phyloP scores from a whole-genome alignment of 2,797 vertebrate species.

The Nasua narica region DNA sequence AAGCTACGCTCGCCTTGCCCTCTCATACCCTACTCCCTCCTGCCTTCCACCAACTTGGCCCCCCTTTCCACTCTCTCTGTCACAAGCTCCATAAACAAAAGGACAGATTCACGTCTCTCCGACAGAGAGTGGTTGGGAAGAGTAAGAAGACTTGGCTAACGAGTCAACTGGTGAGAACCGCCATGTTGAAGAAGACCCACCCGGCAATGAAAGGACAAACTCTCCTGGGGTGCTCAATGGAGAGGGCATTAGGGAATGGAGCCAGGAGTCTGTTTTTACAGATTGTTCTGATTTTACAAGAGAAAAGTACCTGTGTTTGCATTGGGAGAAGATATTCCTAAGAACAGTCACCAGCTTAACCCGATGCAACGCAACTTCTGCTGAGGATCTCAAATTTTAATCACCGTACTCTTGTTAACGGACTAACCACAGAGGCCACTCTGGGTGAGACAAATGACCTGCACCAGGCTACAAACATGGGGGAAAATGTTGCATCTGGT shows the following conservation, averaged over 20 bases:
- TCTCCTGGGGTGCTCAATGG: rapidly evolving
- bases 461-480: conserved; percentile 20
- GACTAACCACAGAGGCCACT: conserved; percentile 27
- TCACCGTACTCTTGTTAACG: conserved; percentile 32
- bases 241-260: neutral
- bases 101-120: neutral
- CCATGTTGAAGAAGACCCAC: neutral
- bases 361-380: neutral
- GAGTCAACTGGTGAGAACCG: rapidly evolving
- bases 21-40: rapidly evolving
- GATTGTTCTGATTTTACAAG: neutral
- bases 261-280: neutral
- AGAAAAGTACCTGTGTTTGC: neutral
- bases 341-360: neutral
- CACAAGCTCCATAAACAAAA: neutral
- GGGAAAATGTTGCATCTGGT: neutral
- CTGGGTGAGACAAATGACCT: conserved; percentile 42
- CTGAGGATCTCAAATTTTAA: neutral
- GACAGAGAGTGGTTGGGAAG: neutral
- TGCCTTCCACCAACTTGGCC: neutral
- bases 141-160: too few relatives aligned
- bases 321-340: neutral
- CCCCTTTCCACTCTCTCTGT: neutral
- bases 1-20: neutral
- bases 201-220: neutral